These are phyloP conservation scores for Palythoa grandis DNA, from an alignment of 92 coral and sea anemone genomes.

Conservation along the genomic window DNA sequence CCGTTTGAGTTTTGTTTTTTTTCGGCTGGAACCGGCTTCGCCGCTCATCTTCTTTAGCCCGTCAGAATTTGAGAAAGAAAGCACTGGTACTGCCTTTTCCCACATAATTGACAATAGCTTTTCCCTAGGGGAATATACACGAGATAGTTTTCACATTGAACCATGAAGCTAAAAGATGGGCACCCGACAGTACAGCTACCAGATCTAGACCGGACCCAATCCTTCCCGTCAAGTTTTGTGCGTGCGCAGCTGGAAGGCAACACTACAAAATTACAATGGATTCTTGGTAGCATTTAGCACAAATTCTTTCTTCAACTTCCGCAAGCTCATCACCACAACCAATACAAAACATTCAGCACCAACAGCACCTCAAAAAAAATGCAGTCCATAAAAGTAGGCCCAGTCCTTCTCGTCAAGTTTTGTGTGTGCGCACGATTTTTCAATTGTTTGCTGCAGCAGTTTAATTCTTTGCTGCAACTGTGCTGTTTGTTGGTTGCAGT, in stretches of 20 bases:
- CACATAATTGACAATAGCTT: conserved; percentile 9
- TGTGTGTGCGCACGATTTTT: conserved; percentile 15
- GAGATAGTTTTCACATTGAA: conserved; percentile 17
- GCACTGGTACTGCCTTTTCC: background rate
- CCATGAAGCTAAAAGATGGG: background rate
- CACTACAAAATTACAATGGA: no score
- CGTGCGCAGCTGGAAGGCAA: no score
- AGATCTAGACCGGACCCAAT: conserved; percentile 10
- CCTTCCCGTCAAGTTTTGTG: no score
- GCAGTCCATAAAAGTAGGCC: no score
- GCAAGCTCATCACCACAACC: background rate
- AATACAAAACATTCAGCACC: background rate
- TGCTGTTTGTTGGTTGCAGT: background rate
- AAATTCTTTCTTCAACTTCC: conserved; percentile 1
- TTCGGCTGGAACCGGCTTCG: conserved; percentile 11
- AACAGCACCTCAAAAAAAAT: no score
- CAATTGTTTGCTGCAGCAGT: conserved; percentile 2
- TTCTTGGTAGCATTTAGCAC: conserved; percentile 52
- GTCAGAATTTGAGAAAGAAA: background rate
- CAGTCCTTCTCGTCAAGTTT: conserved; percentile 29
- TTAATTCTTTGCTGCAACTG: conserved; percentile 1
- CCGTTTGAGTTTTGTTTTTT: conserved; percentile 1
- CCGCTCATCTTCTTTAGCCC: conserved; percentile 16
- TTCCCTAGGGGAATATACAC: conserved; percentile 19
- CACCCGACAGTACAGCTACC: background rate